phyloP scores from a whole-genome alignment of 2,797 vertebrate species.

The Chelidonichthys spinosus region DNA sequence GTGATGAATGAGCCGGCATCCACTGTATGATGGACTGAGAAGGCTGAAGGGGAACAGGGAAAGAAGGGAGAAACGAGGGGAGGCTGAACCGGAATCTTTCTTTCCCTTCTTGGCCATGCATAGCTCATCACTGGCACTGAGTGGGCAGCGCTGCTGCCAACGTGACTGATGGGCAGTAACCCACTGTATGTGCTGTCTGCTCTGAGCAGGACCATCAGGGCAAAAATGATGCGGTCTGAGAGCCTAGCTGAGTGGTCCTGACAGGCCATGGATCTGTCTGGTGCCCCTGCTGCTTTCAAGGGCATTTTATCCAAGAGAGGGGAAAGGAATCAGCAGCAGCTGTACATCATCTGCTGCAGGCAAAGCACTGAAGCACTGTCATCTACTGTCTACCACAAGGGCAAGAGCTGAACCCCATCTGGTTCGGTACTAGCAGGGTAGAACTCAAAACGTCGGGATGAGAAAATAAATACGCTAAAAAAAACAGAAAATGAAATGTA shows the following conservation, averaged over 20 bases:
- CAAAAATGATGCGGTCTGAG: conserved; percentile 38
- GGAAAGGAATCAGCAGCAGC: conserved; percentile 37
- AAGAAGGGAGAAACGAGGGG: not conserved
- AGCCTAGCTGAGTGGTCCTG: conserved; percentile 40
- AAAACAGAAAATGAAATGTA: conserved; percentile 6
- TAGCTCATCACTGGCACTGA: conserved; percentile 28
- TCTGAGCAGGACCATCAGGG: conserved; percentile 36
- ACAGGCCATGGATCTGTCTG: conserved; percentile 49
- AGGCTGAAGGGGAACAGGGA: conserved; percentile 23
- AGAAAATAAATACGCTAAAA: not conserved
- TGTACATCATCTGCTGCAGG: conserved; percentile 45
- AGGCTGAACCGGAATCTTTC: conserved; percentile 17
- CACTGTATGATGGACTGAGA: conserved; percentile 24
- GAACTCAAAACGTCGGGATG: conserved; percentile 11
- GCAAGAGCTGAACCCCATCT: conserved; percentile 25
- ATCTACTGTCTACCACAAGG: conserved; percentile 24
- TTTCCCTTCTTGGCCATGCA: conserved; percentile 3
- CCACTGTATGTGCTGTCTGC: conserved; percentile 8
- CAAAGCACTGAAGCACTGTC: conserved; percentile 8
- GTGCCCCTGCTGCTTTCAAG: conserved; percentile 63
- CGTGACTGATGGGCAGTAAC: conserved; percentile 56
- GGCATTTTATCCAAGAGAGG: conserved; percentile 50
- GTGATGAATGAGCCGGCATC: not conserved
- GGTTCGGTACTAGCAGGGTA: conserved; percentile 5
- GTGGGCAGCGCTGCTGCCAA: conserved; percentile 27